These are phyloP conservation scores for Scolopax mira DNA, from an alignment of 2,113 vertebrate species.

Conservation along the genomic window DNA sequence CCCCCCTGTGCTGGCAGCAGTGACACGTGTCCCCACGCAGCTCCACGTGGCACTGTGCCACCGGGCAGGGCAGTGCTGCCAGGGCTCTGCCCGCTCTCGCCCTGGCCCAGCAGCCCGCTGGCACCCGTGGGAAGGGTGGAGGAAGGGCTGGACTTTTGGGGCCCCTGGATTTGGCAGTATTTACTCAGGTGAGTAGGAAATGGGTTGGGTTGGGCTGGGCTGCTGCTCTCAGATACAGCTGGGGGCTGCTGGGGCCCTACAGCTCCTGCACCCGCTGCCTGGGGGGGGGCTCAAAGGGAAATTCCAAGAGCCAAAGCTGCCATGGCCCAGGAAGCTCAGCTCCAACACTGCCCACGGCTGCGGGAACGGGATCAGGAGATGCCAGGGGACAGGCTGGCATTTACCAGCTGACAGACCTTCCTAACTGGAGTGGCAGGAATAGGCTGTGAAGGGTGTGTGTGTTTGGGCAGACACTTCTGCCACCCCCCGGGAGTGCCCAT, in stretches of 20 bases:
- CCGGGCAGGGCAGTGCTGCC: not conserved
- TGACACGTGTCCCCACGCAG: not conserved
- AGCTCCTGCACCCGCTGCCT: not conserved
- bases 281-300: accelerated
- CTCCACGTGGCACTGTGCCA: not conserved
- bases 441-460: not conserved
- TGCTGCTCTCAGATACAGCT: not conserved
- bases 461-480: not conserved
- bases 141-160: not conserved
- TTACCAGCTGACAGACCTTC: not conserved
- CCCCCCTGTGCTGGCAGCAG: not conserved
- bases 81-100: not conserved
- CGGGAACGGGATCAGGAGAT: accelerated
- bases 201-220: not conserved
- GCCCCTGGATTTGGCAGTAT: not conserved
- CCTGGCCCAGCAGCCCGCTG: not conserved
- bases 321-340: not conserved
- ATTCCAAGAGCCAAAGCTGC: not conserved
- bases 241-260: not conserved
- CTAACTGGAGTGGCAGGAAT: not conserved
- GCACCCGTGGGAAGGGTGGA: accelerated
- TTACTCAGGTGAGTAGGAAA: not conserved
- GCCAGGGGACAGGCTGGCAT: not conserved
- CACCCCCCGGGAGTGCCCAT: too few relatives aligned
- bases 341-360: not conserved